Base-by-base conservation (phyloP, 92 coral and sea anemone species). In the Parazoanthus darwini region DNA sequence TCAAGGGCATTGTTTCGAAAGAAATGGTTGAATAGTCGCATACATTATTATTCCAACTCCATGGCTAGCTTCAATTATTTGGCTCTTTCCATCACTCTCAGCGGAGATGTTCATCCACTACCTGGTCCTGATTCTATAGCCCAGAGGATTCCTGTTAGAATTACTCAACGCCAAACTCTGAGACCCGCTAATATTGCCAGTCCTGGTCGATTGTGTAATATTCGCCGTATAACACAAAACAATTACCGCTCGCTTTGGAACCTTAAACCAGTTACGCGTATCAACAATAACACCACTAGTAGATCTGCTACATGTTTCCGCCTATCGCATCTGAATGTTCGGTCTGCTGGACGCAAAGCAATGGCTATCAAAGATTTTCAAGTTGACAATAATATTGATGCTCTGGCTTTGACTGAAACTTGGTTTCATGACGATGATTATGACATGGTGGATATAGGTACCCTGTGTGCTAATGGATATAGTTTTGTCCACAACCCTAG, bases 381-480 rank as follows among this genome's bases (percentile, higher is more conserved):
- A 26, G 79, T 74, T 74, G 79, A 74, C 43, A 74, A 74, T 74
- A 35, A 74, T 74, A 74, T 74, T 74, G 79, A 74, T 74, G 43
- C 43, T 35, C 43, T 74, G 43, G 79, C 79, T 26, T 26, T 74
- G 43, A 74, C 79, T 33, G 79, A 74, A 74, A 35, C 79, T 35
- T 74, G 79, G 79, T 35, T 15, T 26, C 79, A 74, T 74, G 79
- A 74, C 79, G 79, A 35, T 74, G 79, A 74, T 74, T 35, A 74
- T 26, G 79, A 74, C 43, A 35, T 35, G 43, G 79, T 74, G 43
- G 79, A 74, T 26, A 74, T 74, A 26, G 82, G 82, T n/a, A 78
- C 65, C 82, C 82, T 78, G 36, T 78, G 82, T 78, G 35, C 82
- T 46, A 78, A 18, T 78, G 82, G 82, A 42, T 78, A 44, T 46